phyloP scores from a whole-genome alignment of 2,888 invertebrate genomes.

The Seira ritae region DNA sequence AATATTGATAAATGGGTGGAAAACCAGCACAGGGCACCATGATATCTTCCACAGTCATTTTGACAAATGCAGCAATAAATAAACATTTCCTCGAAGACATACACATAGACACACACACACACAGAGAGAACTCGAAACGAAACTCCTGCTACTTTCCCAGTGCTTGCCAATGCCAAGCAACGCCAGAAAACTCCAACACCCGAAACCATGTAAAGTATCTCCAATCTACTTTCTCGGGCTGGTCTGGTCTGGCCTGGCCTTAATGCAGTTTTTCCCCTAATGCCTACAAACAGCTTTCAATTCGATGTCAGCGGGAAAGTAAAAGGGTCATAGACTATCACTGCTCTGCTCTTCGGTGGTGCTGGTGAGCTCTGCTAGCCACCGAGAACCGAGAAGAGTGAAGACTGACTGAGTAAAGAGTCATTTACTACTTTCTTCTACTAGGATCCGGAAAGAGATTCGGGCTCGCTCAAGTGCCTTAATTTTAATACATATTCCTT shows the following conservation, averaged over 20 bases:
- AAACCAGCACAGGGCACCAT: constrained; percentile 57
- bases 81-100: constrained; percentile 61
- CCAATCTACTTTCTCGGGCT: constrained; percentile 20
- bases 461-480: constrained; percentile 48
- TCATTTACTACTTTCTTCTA: background rate
- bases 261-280: constrained; percentile 38
- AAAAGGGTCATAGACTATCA: constrained; percentile 18
- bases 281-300: constrained; percentile 21
- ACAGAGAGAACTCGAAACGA: background rate
- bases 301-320: constrained; percentile 13
- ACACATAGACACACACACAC: constrained; percentile 52
- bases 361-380: background rate
- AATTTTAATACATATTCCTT: constrained; percentile 57
- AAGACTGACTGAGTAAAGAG: background rate
- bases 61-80: constrained; percentile 65
- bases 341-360: background rate
- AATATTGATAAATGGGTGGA: constrained; percentile 58
- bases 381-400: constrained; percentile 16
- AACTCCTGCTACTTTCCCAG: background rate
- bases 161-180: background rate
- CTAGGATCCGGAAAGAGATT: background rate
- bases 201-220: constrained; percentile 11
- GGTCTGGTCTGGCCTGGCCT: background rate
- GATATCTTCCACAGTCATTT: constrained; percentile 62
- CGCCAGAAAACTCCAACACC: too few relatives aligned